These are phyloP conservation scores for Cricetomys ansorgei DNA, from an alignment of 2,113 vertebrate species.

Conservation along the genomic window DNA sequence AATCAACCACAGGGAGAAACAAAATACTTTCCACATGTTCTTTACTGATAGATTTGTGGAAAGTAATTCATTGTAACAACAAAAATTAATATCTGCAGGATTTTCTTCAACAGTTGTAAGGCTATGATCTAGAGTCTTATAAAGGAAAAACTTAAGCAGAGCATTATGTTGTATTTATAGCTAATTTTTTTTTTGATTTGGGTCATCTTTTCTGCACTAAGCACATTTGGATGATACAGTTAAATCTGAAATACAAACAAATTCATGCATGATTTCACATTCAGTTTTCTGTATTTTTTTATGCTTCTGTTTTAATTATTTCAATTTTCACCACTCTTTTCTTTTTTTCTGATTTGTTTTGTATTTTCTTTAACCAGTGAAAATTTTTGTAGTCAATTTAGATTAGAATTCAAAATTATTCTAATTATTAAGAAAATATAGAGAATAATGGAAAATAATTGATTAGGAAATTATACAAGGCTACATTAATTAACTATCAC, in stretches of 20 bases:
- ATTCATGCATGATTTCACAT: neutral
- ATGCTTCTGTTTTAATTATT: neutral
- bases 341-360: slow-evolving; percentile 44
- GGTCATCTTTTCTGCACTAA: neutral
- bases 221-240: neutral
- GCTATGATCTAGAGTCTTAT: neutral
- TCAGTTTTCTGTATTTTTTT: neutral
- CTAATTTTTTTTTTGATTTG: neutral
- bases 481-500: neutral
- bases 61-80: neutral
- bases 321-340: neutral
- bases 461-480: neutral
- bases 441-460: neutral
- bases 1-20: neutral
- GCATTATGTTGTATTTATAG: neutral
- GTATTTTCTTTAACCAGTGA: slow-evolving; percentile 36
- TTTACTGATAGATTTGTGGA: slow-evolving; percentile 50
- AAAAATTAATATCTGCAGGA: neutral
- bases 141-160: neutral
- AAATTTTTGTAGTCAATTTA: slow-evolving; percentile 47
- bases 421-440: slow-evolving; percentile 1
- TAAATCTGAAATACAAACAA: neutral
- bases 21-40: neutral
- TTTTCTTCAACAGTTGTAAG: neutral
- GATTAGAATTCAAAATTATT: slow-evolving; percentile 53